These are phyloP conservation scores for Halisarca cf. caerulea DNA, from an alignment of 37 sponge, comb jelly and placozoan genomes.

Conservation along the genomic window DNA sequence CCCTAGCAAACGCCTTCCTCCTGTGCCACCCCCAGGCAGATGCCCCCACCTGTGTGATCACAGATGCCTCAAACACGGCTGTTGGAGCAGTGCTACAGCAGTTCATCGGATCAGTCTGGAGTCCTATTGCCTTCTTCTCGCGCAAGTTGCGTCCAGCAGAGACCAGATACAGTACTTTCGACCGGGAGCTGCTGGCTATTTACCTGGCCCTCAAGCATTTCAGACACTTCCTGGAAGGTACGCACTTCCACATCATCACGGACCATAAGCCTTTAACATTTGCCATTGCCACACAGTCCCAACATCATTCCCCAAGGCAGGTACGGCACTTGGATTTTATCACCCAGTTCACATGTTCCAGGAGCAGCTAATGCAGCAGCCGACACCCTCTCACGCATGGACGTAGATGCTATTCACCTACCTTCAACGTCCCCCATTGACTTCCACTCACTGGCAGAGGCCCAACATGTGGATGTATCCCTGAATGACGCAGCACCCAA, in stretches of 20 bases:
- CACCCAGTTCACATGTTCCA: conserved; percentile 32
- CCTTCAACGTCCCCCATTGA: conserved; percentile 16
- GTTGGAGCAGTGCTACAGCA: too few relatives aligned
- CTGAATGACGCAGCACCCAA: background rate
- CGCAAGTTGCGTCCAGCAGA: conserved; percentile 31
- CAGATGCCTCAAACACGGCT: too few relatives aligned
- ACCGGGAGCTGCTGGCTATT: conserved; percentile 44
- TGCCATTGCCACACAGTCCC: conserved; percentile 9
- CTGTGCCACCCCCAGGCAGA: too few relatives aligned
- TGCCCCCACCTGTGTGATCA: too few relatives aligned
- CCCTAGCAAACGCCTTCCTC: too few relatives aligned
- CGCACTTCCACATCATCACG: conserved; percentile 29
- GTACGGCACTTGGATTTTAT: conserved; percentile 39
- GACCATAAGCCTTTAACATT: conserved; percentile 48
- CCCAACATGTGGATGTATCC: conserved; percentile 29
- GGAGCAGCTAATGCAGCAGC: conserved; percentile 35
- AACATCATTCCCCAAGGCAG: conserved; percentile 31
- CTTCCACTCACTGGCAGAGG: conserved; percentile 38
- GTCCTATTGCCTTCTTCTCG: conserved; percentile 63
- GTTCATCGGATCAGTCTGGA: too few relatives aligned
- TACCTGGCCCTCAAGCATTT: conserved; percentile 45
- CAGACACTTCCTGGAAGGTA: conserved; percentile 44
- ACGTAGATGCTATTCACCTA: background rate
- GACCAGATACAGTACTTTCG: conserved; percentile 46
- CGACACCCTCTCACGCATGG: conserved; percentile 43